These are phyloP conservation scores for Vombatus ursinus DNA, from an alignment of 2,113 vertebrate genomes.

Conservation along the genomic window DNA sequence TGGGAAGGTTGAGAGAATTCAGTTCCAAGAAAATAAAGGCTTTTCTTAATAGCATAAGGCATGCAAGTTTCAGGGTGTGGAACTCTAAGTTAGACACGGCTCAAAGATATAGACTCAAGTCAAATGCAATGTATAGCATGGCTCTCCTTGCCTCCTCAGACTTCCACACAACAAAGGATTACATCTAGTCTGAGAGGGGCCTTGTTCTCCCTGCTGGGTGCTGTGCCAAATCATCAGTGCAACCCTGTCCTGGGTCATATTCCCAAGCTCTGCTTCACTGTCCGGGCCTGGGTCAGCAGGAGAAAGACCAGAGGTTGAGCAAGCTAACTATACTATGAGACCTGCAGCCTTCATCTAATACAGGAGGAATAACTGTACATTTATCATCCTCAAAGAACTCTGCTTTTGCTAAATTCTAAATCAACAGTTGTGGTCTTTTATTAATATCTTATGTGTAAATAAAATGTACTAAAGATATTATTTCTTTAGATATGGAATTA, in stretches of 20 bases:
- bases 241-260: neutral
- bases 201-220: neutral
- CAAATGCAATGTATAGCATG: neutral
- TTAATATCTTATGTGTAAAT: slow-evolving; percentile 22
- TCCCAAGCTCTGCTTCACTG: neutral
- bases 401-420: slow-evolving; percentile 3
- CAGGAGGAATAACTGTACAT: neutral
- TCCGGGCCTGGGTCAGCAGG: neutral
- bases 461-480: slow-evolving; percentile 40
- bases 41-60: neutral
- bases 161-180: too few species aligned
- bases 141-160: neutral
- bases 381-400: neutral
- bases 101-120: neutral
- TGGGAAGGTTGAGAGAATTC: neutral
- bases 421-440: neutral
- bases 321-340: neutral
- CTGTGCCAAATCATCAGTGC: neutral
- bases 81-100: neutral
- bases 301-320: neutral
- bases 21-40: neutral
- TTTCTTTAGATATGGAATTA: slow-evolving; percentile 20
- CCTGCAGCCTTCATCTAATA: neutral
- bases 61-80: neutral
- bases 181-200: neutral